These are phyloP conservation scores for Orientallactaga sibirica DNA, from an alignment of 2,797 vertebrate species.

Conservation along the genomic window DNA sequence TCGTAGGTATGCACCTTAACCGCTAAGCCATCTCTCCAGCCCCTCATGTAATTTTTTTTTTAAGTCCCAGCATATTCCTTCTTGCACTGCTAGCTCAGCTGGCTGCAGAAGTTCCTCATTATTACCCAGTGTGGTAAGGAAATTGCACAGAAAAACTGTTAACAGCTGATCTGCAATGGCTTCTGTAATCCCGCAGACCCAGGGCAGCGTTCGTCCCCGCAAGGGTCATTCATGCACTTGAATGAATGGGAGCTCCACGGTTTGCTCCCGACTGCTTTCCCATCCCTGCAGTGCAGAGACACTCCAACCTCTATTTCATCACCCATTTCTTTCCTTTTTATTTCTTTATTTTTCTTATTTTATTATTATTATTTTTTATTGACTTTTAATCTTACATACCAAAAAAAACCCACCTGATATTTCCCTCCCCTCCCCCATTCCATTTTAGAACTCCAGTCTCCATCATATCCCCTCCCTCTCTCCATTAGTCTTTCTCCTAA, in stretches of 20 bases:
- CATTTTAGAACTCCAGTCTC: no score
- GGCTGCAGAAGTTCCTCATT: background rate
- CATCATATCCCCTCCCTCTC: no score
- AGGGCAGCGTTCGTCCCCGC: background rate
- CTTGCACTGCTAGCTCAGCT: background rate
- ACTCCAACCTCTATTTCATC: background rate
- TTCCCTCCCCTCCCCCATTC: no score
- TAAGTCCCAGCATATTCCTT: background rate
- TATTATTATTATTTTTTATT: no score
- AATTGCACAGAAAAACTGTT: background rate
- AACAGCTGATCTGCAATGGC: background rate
- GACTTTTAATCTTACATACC: no score
- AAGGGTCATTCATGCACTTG: background rate
- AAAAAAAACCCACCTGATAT: no score
- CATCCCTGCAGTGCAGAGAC: background rate
- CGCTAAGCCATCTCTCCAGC: no score
- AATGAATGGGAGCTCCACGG: background rate
- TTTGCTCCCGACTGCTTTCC: background rate
- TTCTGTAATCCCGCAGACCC: background rate
- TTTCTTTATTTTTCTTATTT: no score
- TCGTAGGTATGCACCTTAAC: no score
- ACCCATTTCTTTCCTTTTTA: slow-evolving; percentile 5
- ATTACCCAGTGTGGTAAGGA: background rate
- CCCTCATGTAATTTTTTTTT: background rate
- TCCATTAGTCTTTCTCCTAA: no score